phyloP scores from a whole-genome alignment of 2,888 invertebrate species.

The Cosmopolites sordidus region DNA sequence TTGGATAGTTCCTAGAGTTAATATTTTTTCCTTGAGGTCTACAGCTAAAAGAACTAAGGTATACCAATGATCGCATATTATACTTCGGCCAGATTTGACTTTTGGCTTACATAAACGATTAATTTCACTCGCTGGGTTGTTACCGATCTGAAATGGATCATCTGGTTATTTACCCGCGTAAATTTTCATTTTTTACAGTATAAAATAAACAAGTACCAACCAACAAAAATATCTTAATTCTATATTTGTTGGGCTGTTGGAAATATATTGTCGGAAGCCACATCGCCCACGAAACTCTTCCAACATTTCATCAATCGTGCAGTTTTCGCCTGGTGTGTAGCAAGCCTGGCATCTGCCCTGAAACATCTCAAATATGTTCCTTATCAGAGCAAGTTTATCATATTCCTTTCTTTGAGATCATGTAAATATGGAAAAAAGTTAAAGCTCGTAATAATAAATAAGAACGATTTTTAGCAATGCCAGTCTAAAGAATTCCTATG shows the following conservation, averaged over 20 bases:
- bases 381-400: not conserved
- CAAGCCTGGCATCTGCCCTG: not conserved
- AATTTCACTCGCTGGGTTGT: not conserved
- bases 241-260: not conserved
- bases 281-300: not conserved
- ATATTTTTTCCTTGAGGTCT: not conserved
- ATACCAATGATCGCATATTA: not conserved
- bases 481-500: not conserved
- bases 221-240: too few species aligned
- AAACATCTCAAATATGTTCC: not conserved
- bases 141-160: not conserved
- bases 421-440: not conserved
- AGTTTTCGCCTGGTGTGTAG: not conserved
- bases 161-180: not conserved
- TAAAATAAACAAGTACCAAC: too few species aligned
- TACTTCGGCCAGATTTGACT: not conserved
- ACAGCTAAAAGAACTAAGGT: not conserved
- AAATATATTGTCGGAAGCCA: not conserved
- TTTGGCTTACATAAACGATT: not conserved
- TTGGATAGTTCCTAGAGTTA: not conserved
- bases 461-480: not conserved
- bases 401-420: not conserved
- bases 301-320: not conserved
- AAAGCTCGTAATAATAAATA: not conserved
- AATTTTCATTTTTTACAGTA: not conserved